Evolutionary conservation across 2,113 vertebrate species (phyloP).

Genomic region (Tiliqua scincoides): DNA sequence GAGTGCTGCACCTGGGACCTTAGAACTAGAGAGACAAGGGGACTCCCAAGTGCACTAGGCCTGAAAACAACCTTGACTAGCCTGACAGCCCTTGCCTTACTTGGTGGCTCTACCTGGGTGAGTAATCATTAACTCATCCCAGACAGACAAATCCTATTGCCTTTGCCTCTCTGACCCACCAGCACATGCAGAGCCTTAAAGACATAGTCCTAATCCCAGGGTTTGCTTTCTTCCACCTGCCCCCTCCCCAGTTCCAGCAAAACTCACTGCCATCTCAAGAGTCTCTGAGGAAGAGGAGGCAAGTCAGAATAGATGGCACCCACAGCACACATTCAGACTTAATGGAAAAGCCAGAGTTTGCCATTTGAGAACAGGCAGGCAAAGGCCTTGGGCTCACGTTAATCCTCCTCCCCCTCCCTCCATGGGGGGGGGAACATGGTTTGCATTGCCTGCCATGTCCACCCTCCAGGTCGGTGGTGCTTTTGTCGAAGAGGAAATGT

Average conservation of each 20-base stretch:
- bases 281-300: background rate
- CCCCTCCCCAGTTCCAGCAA: accelerated
- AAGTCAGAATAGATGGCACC: background rate
- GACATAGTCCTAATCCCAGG: background rate
- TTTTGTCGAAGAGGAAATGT: background rate
- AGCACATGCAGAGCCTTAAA: background rate
- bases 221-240: accelerated
- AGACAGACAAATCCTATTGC: accelerated
- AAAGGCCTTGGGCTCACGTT: too few species aligned
- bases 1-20: too few species aligned
- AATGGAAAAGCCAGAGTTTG: background rate
- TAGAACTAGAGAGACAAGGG: background rate
- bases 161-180: accelerated
- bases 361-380: background rate
- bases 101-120: accelerated
- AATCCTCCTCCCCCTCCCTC: too few species aligned
- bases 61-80: background rate
- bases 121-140: background rate
- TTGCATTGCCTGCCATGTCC: too few species aligned
- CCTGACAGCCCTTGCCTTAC: background rate
- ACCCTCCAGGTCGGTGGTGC: too few species aligned
- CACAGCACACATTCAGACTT: background rate
- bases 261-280: background rate
- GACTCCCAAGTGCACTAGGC: background rate
- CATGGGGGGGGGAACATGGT: too few species aligned